Evolutionary conservation across 2,888 invertebrate genomes (phyloP), one percentile per base, ranked within the genome.

Genomic region (Agrenia bidenticulata): DNA sequence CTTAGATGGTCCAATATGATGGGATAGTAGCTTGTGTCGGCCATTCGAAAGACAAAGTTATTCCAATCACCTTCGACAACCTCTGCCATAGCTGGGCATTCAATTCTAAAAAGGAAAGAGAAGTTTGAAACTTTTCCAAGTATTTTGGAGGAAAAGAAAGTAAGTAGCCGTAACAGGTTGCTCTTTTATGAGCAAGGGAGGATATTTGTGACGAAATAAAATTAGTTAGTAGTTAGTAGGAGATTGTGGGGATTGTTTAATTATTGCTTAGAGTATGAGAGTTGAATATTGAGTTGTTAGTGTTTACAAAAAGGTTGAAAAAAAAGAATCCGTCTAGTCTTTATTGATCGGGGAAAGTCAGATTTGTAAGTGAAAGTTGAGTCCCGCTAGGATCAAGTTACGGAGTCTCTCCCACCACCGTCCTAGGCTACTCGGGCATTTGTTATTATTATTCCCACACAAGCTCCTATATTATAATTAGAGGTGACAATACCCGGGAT

Each of bases 21-120:
- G 1, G 69, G 64, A 23, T 67, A 69, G 39, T 70, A 63, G 32
- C 59, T 57, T 17, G 61, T 56, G 7, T 64, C 65, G 19, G 65
- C 66, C 63, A 72, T 63, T 54, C 63, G 53, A 61, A 74, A 72
- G 7, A 61, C 51, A 32, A 72, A 74, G 42, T 62, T 64, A 51
- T 70, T 72, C 72, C 72, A 74, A 2, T 72, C 69, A 32, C 69
- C 70, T 63, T 66, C 74, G 26, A 70, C 69, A 39, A 64, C 56
- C 2, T 65, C 56, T 49, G 61, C 64, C 70, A 68, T 68, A 15
- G n/a, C n/a, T n/a, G n/a, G n/a, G n/a, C n/a, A n/a, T n/a, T n/a
- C n/a, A n/a, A n/a, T n/a, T n/a, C n/a, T n/a, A n/a, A n/a, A n/a
- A n/a, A n/a, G n/a, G n/a, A n/a, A n/a, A n/a, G n/a, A n/a, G n/a